Evolutionary conservation across 2,888 invertebrate species (phyloP).

Genomic region (Parnassius glacialis): DNA sequence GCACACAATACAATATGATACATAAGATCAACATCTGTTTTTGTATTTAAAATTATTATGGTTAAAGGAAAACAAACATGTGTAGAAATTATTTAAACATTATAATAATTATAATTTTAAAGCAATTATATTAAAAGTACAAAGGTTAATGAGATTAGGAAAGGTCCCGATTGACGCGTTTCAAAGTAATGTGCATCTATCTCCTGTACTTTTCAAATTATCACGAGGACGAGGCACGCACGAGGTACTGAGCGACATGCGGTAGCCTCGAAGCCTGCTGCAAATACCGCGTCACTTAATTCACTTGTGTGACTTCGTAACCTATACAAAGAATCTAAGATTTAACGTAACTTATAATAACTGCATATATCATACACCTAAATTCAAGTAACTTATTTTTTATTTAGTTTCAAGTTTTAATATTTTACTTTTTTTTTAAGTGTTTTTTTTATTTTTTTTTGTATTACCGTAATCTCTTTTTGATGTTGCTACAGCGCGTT

Average conservation of each 20-base stretch:
- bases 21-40: constrained; percentile 9
- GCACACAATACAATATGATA: constrained; percentile 13
- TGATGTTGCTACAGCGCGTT: constrained; percentile 79
- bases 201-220: constrained; percentile 65
- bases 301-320: constrained; percentile 50
- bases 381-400: constrained; percentile 79
- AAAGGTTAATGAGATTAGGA: constrained; percentile 61
- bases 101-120: constrained; percentile 49
- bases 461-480: constrained; percentile 81
- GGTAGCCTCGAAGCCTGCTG: constrained; percentile 33
- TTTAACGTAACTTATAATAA: constrained; percentile 78
- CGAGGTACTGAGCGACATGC: constrained; percentile 42
- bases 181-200: constrained; percentile 53
- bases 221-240: constrained; percentile 67
- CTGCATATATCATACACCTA: constrained; percentile 80
- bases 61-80: constrained; percentile 46
- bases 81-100: constrained; percentile 49
- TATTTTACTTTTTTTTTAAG: constrained; percentile 82
- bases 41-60: constrained; percentile 19
- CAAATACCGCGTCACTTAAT: constrained; percentile 45
- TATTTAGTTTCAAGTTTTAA: constrained; percentile 78
- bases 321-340: constrained; percentile 72
- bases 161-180: constrained; percentile 52
- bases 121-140: constrained; percentile 57
- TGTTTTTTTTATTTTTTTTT: constrained; percentile 49